Base-by-base conservation (phyloP, 64 coral and sea anemone species). In the Cladopsammia gracilis region DNA sequence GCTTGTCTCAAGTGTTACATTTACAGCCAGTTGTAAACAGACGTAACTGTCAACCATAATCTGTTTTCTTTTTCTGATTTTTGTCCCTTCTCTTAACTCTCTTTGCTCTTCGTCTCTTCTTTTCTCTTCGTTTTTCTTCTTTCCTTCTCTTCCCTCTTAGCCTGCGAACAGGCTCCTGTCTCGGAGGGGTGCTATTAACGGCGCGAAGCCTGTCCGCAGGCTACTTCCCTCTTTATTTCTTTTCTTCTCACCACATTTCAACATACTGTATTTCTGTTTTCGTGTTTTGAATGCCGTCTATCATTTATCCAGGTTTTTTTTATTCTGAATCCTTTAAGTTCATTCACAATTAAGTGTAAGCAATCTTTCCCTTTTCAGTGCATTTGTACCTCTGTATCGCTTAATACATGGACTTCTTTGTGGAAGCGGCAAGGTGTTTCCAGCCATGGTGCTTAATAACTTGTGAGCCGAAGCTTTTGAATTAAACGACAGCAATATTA, bases 371-470 rank as follows among this genome's bases (percentile, higher is more conserved):
- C 18, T 88, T 60, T 5, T 8, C 75, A 93, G 92, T 9, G 9
- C 79, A 3, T 56, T 70, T 34, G 85, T 78, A 44, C 84, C 84
- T 19, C 64, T 88, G 0, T 88, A 82, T 22, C 77, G 92, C 22
- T 10, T 76, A 45, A 60, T 81, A 20, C 87, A 88, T 34, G 92
- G 92, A 48, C 75, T 93, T 70, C 64, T 88, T 70, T 93, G 92
- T 60, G 65, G 79, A 43, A 85, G 85, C 9, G 71, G 61, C 75
- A 88, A 69, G 85, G 74, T 79, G 42, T 89, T 93, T 54, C 92
- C 92, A 25, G 77, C 92, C 7, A 72, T 93, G 92, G 85, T 93
- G 3, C 64, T 61, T n/a, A 85, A 93, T 58, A 80, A 80, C 57
- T 60, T 62, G 4, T 80, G 54, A 80, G 14, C 4, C 71, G 3